Evolutionary conservation across 2,113 vertebrate genomes (phyloP), one percentile per base, ranked within the genome.

Genomic region (Lanius ludovicianus): DNA sequence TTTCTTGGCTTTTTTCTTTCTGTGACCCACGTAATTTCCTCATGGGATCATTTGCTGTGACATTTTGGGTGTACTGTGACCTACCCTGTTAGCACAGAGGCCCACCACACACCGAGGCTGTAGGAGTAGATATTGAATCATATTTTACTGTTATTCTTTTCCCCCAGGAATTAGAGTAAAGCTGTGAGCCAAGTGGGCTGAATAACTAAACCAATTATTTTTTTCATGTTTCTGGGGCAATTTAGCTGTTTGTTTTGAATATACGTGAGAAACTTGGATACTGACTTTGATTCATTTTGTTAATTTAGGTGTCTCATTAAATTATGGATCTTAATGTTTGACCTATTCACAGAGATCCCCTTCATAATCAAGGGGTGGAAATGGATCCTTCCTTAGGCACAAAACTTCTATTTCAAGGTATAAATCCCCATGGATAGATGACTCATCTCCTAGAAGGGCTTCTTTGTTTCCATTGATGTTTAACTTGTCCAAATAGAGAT

Each of bases 21-120:
- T 82, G 42, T 91, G 93, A 78, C 84, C 94, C 60, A 22, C 84
- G 89, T 90, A 93, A 87, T 95, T 96, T 91, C 64, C 64, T 91
- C 73, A 52, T 71, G 91, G 87, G 95, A 89, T 96, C 87, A 84
- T 94, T 94, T 96, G 76, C 91, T 92, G 80, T 95, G 93, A 95
- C 93, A 84, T 95, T 95, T 52, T 91, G 93, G 86, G 80, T 82
- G 47, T 84, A 64, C 60, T 15, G 4, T 95, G 94, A 92, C 94
- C 93, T 92, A 71, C 84, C 84, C 76, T 95, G 73, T 97, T 97
- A 95, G 73, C 86, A 65, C 82, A 75, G 52, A 82, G 75, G 44
- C 75, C 52, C 73, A 68, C 68, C 39, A 46, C 84, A 16, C 3
- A 11, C 73, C 31, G 17, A 87, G 47, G 39, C 80, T 89, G 47